Base-by-base conservation (phyloP, 2,888 invertebrate species). In the Nomada lathburiana region DNA sequence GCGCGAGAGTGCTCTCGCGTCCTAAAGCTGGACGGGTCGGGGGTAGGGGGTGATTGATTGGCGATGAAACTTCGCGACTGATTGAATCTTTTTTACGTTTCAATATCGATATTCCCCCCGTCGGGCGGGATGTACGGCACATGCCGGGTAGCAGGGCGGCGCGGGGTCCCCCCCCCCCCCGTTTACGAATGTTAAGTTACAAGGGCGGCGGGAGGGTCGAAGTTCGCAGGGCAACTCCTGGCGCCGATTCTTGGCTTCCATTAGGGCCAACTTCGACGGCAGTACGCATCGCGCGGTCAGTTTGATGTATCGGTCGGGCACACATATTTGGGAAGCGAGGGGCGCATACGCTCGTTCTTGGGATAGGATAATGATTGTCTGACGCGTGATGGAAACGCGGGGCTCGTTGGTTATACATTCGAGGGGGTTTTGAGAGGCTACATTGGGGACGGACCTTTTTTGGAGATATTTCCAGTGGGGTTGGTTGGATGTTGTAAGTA, bases 31-130 rank as follows among this genome's bases (percentile, higher is more conserved):
- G 82, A 75, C 69, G 67, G 85, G 42, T n/a, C 7, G 18, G 16
- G 75, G 81, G 76, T 60, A 64, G 85, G 85, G 85, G 81, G 87
- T 89, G 93, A 93, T 93, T 93, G 93, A 93, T 93, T 93, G 93
- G 91, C 91, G 92, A 90, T 92, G 92, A 91, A 93, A 92, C 93
- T 92, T 92, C 89, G 90, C 91, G 92, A 93, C 93, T 93, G 93
- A 93, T 93, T 92, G 93, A 93, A 93, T 93, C 91, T 93, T 93
- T 92, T 93, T 92, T 92, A 91, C 90, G 90, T 92, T 92, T 92
- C 91, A 90, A 93, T 92, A 92, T 92, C 91, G 90, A 91, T 92
- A 92, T 90, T 85, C 89, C 80, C 23, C 2, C 13, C 2, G 47
- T 16, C 70, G 78, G 70, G 72, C 52, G 80, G 82, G 82, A 86